Base-by-base conservation (phyloP, 2,797 vertebrate genomes). In the Florisuga fusca region DNA sequence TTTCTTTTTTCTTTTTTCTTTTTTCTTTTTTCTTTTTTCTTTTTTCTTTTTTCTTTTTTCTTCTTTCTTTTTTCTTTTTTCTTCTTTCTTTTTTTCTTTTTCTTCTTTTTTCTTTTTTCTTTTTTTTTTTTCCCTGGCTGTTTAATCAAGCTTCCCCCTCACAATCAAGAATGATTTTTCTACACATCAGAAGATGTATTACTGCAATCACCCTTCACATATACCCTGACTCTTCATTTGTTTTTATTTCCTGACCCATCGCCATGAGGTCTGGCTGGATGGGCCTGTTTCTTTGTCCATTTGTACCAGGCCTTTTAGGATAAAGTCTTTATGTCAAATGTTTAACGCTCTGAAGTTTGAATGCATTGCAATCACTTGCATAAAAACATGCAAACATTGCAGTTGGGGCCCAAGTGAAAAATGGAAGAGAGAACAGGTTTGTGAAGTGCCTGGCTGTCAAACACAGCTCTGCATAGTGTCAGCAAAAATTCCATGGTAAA, bases 401-500 rank as follows among this genome's bases (percentile, higher is more conserved):
- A 22, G 25, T 3, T 59, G n/a, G n/a, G 8, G 15, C 26, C 36
- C 16, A 64, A 62, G 25, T 46, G 41, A 46, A 69, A 89, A 87
- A 55, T 0, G 0, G 53, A 58, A 68, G 29, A 74, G 38, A 33
- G 25, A 73, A 66, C 0, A 6, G 15, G 13, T 66, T 74, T 90
- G 26, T 67, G 62, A 92, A 38, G 38, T 75, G 48, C 7, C 31
- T 41, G 23, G 7, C 76, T 90, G 59, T 84, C 69, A 91, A 76
- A 55, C 2, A 1, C 33, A 71, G 48, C 72, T 78, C 85, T 87
- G 84, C 31, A n/a, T 10, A 73, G 12, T 68, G 57, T 93, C 84
- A 84, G 27, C 88, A 76, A 79, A 94, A 94, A 75, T 73, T 54
- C 50, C 26, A 6, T 4, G 12, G 19, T 62, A 96, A 95, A 88